Base-by-base conservation (phyloP, 2,797 vertebrate species). In the Eptatretus atami region DNA sequence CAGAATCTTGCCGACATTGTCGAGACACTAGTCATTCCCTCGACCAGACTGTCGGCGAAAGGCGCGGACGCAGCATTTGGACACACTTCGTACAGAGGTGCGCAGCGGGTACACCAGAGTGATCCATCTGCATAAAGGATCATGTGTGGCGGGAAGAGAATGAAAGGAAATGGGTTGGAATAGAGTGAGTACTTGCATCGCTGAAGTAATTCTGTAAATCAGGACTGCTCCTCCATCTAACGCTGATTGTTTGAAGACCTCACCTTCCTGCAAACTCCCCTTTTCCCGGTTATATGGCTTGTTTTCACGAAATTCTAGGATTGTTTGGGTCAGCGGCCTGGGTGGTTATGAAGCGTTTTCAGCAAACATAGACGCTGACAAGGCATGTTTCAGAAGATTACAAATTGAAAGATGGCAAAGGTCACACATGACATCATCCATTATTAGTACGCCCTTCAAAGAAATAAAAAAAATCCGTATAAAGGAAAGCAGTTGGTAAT, bases 1-100 rank as follows among this genome's bases (percentile, higher is more conserved):
- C 90, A 55, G 86, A 92, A 93, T 94, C 74, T 82, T 90, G 69
- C 90, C 92, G 84, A 98, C 79, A 78, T 98, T 96, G 76, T 96
- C 53, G 90, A 90, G 72, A 95, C 83, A 75, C 93, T 94, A 73
- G 74, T 95, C 85, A 96, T 85, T 69, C 92, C 90, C 71, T 96
- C 92, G 53, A 87, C 86, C 73, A 98, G 78, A 71, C 87, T 98
- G 78, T 98, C 90, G 57, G 92, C n/a, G 92, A 68, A 98, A 75
- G 55, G 80, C 79, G 77, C 93, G 95, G 68, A 98, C 92, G 9
- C n/a, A n/a, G 81, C 90, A 67, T 93, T 93, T 93, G 71, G 92
- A 98, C 73, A 98, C 74, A 64, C 96, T 98, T 73, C 88, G 81
- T 86, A 98, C 94, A 74, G 90, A 96, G 76, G 87, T 98, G 71